These are phyloP conservation scores for Lepidocyrtinus sp. DNA, from an alignment of 2,888 invertebrate species.

Conservation along the genomic window DNA sequence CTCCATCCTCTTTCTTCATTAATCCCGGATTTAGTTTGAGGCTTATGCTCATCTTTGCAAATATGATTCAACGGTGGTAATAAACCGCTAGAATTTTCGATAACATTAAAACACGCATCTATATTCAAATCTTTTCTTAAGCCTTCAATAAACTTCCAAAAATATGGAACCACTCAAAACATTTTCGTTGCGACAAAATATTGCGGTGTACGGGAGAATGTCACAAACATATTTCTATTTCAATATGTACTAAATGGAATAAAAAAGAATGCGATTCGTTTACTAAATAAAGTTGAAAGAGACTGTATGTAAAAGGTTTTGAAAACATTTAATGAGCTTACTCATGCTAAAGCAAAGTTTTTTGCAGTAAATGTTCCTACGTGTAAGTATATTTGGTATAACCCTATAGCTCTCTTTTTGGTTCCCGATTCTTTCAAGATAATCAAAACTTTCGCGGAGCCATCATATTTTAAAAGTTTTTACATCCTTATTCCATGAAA, in stretches of 20 bases:
- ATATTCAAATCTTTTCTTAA: background rate
- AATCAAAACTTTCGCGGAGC: background rate
- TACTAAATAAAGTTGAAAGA: too few species aligned
- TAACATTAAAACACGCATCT: background rate
- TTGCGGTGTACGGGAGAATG: too few species aligned
- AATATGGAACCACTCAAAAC: background rate
- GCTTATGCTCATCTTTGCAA: background rate
- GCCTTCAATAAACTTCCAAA: background rate
- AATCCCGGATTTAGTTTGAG: slow-evolving; percentile 31
- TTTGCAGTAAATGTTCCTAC: too few species aligned
- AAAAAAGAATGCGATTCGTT: too few species aligned
- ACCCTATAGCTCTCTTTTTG: too few species aligned
- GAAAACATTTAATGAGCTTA: too few species aligned
- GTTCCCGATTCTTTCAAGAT: too few species aligned
- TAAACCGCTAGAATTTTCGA: background rate
- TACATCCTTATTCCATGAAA: background rate
- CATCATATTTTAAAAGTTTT: background rate
- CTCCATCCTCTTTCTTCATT: slow-evolving; percentile 24
- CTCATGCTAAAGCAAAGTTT: too few species aligned
- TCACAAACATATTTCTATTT: too few species aligned
- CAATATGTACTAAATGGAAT: too few species aligned
- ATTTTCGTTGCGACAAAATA: background rate
- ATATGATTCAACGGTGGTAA: background rate
- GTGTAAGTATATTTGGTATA: too few species aligned
- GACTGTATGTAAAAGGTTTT: too few species aligned